These are phyloP conservation scores for Erynnis tages DNA, from an alignment of 2,888 invertebrate species.

Conservation along the genomic window DNA sequence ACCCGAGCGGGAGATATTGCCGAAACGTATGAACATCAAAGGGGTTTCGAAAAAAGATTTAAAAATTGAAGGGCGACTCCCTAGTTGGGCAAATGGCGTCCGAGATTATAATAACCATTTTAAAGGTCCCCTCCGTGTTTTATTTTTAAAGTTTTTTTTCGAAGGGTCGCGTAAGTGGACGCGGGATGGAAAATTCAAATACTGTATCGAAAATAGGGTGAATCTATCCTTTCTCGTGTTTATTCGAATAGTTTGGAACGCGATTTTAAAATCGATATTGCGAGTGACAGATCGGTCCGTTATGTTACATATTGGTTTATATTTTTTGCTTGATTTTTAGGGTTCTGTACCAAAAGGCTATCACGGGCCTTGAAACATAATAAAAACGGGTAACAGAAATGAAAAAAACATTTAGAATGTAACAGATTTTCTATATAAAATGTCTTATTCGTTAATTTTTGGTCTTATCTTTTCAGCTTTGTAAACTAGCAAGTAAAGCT, in stretches of 20 bases:
- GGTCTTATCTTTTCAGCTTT: no score
- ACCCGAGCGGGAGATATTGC: conserved; percentile 70
- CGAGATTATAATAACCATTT: conserved; percentile 82
- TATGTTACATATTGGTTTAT: not conserved
- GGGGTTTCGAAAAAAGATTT: conserved; percentile 75
- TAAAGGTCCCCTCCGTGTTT: conserved; percentile 70
- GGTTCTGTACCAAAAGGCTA: no score
- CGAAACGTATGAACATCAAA: conserved; percentile 79
- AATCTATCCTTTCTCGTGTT: conserved; percentile 36
- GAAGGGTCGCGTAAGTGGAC: conserved; percentile 76
- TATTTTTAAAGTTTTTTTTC: conserved; percentile 67
- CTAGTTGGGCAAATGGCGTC: conserved; percentile 72
- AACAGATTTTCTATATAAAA: no score
- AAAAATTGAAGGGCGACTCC: conserved; percentile 80
- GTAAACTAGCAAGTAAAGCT: no score
- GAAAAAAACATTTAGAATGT: no score
- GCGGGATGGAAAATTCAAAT: conserved; percentile 69
- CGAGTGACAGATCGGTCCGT: not conserved
- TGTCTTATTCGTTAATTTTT: no score
- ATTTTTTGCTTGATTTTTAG: not conserved
- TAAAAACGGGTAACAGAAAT: no score
- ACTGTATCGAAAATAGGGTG: conserved; percentile 66
- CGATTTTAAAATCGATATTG: conserved; percentile 40
- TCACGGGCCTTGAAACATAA: no score
- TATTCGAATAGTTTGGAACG: conserved; percentile 30